Evolutionary conservation across 2,888 invertebrate genomes (phyloP), one percentile per base, ranked within the genome.

Genomic region (Euzophera pinguis): DNA sequence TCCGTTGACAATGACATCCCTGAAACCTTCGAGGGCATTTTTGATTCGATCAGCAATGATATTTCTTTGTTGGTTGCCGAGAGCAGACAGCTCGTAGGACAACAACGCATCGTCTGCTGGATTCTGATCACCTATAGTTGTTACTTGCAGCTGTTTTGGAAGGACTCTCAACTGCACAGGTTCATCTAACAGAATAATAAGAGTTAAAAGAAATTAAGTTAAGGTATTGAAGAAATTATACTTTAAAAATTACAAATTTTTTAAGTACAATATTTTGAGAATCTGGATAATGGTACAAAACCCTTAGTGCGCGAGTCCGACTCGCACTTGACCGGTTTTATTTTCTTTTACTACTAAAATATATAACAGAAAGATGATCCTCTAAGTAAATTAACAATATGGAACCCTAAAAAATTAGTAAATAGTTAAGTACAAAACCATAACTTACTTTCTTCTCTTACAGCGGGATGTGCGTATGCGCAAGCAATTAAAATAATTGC

Each of bases 1-100:
- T n/a, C 81, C 81, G 50, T 78, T 65, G 48, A 78, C 63, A 2
- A 82, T 61, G 1, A 72, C 55, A 39, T 75, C 65, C 49, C 82
- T 71, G 51, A 76, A 70, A 4, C 53, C 52, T 39, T 83, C 75
- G 12, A 81, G 47, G 5, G 63, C 0, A 0, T 62, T 45, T 14
- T 22, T 32, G 42, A 80, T 72, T 4, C 59, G 41, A 1, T 66
- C 64, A 10, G 61, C 63, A 38, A 78, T 60, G 0, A 70, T 0
- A 47, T 51, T 69, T 14, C 75, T 73, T 7, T 54, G 47, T 1
- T 52, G 27, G 5, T 14, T 42, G 5, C 39, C 54, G 6, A 62
- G 38, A n/a, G 60, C 54, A 27, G 55, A 34, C 13, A 58, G 51
- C 7, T 65, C 52, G 4, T 51, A 52, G 3, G 54, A 39, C 4